Evolutionary conservation across 1,140 invertebrate genomes (phyloP).

Genomic region (Bombus fervidus): DNA sequence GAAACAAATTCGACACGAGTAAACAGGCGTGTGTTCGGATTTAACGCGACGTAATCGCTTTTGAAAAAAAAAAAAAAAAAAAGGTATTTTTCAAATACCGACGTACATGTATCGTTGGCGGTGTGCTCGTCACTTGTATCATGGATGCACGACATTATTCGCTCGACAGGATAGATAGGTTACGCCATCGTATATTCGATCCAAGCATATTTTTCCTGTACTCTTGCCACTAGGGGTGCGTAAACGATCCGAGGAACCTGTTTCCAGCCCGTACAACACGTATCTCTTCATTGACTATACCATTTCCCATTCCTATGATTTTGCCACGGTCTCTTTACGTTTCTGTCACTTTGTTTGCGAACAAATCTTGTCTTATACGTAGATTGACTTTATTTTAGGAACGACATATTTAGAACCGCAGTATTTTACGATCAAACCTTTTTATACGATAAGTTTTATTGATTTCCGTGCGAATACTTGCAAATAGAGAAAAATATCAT

Average conservation of each 20-base stretch:
- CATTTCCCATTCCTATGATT: slow-evolving; percentile 19
- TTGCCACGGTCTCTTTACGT: not conserved
- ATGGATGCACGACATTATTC: slow-evolving; percentile 66
- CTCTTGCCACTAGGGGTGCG: slow-evolving; percentile 50
- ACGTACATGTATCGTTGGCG: slow-evolving; percentile 20
- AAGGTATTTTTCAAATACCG: slow-evolving; percentile 43
- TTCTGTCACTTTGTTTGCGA: not conserved
- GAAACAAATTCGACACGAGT: not conserved
- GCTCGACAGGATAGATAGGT: slow-evolving; percentile 70
- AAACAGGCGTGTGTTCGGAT: not conserved
- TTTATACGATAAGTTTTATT: not conserved
- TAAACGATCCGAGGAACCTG: slow-evolving; percentile 58
- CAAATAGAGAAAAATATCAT: not conserved
- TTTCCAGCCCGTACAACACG: slow-evolving; percentile 31
- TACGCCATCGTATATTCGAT: slow-evolving; percentile 70
- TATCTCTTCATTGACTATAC: slow-evolving; percentile 36
- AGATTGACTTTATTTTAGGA: not conserved
- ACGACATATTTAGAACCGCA: too few species aligned
- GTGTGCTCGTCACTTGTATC: slow-evolving; percentile 52
- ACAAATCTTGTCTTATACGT: not conserved
- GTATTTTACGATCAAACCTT: not conserved
- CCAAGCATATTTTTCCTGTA: slow-evolving; percentile 60
- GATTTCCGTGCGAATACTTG: not conserved
- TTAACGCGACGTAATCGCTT: not conserved
- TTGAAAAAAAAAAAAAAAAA: slow-evolving; percentile 3